Base-by-base conservation (phyloP, 2,888 invertebrate genomes). In the Lithophane socia region DNA sequence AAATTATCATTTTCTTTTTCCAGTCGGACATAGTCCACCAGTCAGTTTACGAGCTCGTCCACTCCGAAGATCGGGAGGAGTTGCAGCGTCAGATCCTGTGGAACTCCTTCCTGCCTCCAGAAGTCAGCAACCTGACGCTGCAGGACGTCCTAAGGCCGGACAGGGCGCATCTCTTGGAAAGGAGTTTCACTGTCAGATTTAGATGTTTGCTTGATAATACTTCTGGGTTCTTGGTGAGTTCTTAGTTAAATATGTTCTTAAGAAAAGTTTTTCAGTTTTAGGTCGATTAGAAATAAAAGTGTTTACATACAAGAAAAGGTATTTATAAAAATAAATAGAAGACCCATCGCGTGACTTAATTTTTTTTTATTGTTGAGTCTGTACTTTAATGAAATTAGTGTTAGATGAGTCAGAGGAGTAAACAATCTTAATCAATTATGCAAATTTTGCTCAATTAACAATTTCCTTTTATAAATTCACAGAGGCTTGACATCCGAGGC, bases 1-100 rank as follows among this genome's bases (percentile, higher is more conserved):
- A n/a, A 44, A 44, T 18, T 3, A 0, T 42, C 1, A 0, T 42
- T 77, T 13, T 86, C 75, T 16, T 87, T 97, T 98, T 86, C 54
- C 97, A 99, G 99, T 99, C 99, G 89, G 99, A 99, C 95, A 99
- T 99, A 91, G 99, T 99, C 79, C 99, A 99, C 95, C 99, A 99
- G 94, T 99, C 99, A 86, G 99, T 99, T 73, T 99, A 99, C 97
- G 99, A 99, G 96, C 97, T 99, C 94, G 99, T 99, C 83, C 99
- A 99, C 96, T 99, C 99, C 4, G 99, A 99, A 96, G 99, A 99
- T 94, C 97, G 99, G 5, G 99, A 99, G 94, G 99, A 99, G 95
- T 97, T 99, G 77, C 99, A 99, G 93, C 97, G 99, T 74, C 99
- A 99, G 95, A 96, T 99, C 89, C 98, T 99, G 94, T 99, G 99